These are phyloP conservation scores for Batillaria attramentaria DNA, from an alignment of 1,140 invertebrate genomes.

Conservation along the genomic window DNA sequence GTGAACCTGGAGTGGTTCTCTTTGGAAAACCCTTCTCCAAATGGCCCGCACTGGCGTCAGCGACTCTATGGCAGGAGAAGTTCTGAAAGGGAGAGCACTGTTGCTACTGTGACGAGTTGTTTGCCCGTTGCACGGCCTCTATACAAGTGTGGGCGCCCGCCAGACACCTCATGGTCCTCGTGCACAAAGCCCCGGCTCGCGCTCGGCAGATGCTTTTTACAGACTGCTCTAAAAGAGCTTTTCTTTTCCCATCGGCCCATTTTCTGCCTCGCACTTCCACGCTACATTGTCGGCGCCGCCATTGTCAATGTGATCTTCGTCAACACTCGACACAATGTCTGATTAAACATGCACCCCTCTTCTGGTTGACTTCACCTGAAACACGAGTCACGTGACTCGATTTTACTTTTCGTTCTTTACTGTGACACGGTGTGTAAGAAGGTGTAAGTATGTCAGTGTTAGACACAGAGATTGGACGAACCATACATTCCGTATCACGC, in stretches of 20 bases:
- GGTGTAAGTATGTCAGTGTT: no score
- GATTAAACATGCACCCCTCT: no score
- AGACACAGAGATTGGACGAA: no score
- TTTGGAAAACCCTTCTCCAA: neutral
- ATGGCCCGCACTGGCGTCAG: neutral
- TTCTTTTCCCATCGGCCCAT: constrained; percentile 3
- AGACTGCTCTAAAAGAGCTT: neutral
- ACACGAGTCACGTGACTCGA: no score
- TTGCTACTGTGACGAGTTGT: neutral
- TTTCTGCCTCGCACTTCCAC: neutral
- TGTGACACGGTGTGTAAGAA: no score
- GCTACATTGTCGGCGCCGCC: neutral
- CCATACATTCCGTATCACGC: no score
- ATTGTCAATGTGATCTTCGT: neutral
- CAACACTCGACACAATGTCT: no score
- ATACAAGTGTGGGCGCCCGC: constrained; percentile 5
- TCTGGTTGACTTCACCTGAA: no score
- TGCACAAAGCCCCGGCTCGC: neutral
- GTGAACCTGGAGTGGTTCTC: neutral
- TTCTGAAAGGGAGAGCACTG: neutral
- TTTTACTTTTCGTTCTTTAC: no score
- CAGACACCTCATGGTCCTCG: neutral
- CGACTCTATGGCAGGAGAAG: neutral
- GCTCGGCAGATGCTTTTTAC: neutral
- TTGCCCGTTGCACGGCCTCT: neutral